Base-by-base conservation (phyloP, 1,140 invertebrate genomes). In the Drosophila pruinosa region DNA sequence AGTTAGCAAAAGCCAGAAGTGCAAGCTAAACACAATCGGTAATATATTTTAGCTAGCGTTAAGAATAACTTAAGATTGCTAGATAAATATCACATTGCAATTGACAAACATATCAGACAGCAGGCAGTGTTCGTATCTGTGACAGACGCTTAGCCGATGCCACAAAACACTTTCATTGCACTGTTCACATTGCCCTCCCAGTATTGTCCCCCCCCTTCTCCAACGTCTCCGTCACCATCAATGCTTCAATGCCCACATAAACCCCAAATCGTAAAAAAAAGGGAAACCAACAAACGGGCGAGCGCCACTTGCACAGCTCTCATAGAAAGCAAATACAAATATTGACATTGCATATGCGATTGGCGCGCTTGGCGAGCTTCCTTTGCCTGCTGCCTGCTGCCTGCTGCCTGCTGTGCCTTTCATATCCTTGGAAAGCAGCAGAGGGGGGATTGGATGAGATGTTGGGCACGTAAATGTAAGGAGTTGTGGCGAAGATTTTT, bases 311-410 rank as follows among this genome's bases (percentile, higher is more conserved):
- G 48, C 54, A 61, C 57, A 34, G 54, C 77, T 78, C 78, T 64
- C 81, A 85, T 85, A 85, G 81, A 88, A 86, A 86, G 82, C 74
- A 88, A 88, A 86, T 88, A 81, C 82, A 88, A 86, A 86, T 88
- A 86, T 86, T 86, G 77, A 63, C 81, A 88, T 81, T 88, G 82
- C 82, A 88, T 88, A 88, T 81, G 74, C 82, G 82, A 88, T 85
- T 85, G 80, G 76, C 38, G 53, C 34, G 43, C 31, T 57, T 52
- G 52, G 36, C 28, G 43, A 43, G 41, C 21, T 45, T 50, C 24
- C 26, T 43, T 17, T 10, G 1, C 21, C 43, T 47, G 21, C n/a
- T n/a, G 38, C 22, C 31, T 43, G 2, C 48, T 54, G 50, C 22
- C 12, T 17, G 52, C 58, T 61, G 39, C 41, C 52, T 58, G 48